Evolutionary conservation across 2,888 invertebrate genomes (phyloP).

Genomic region (Oscheius sp.): DNA sequence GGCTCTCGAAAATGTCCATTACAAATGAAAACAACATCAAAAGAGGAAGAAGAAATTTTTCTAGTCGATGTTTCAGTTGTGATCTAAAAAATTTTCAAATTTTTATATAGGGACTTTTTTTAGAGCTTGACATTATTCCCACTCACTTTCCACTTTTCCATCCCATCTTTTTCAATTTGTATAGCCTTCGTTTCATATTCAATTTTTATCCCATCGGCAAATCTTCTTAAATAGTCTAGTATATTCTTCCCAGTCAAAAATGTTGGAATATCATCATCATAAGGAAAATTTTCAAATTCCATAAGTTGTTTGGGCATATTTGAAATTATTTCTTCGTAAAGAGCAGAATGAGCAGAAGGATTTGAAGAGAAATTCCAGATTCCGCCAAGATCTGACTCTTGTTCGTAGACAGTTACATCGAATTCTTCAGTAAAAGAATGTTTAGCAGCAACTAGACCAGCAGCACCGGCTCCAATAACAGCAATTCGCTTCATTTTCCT

Average conservation of each 20-base stretch:
- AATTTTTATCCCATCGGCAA: slow-evolving; percentile 39
- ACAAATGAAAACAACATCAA: slow-evolving; percentile 83
- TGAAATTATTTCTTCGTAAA: slow-evolving; percentile 79
- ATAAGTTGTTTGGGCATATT: slow-evolving; percentile 92
- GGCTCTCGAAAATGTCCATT: slow-evolving; percentile 76
- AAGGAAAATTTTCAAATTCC: slow-evolving; percentile 87
- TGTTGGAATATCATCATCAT: slow-evolving; percentile 75
- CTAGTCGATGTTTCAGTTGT: slow-evolving; percentile 42
- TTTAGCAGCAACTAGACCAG: slow-evolving; percentile 75
- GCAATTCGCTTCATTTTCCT: slow-evolving; percentile 74
- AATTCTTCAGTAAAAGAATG: slow-evolving; percentile 38
- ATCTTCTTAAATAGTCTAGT: slow-evolving; percentile 54
- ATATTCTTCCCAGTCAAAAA: slow-evolving; percentile 78
- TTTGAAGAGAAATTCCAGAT: slow-evolving; percentile 79
- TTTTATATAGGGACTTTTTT: not conserved
- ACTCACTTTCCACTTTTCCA: slow-evolving; percentile 6
- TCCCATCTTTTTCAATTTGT: slow-evolving; percentile 37
- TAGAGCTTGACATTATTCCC: not conserved
- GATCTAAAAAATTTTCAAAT: slow-evolving; percentile 2
- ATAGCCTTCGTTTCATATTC: slow-evolving; percentile 46
- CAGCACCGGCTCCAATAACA: slow-evolving; percentile 88
- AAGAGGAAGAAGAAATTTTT: slow-evolving; percentile 72
- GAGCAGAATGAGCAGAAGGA: slow-evolving; percentile 79
- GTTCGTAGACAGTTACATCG: slow-evolving; percentile 78
- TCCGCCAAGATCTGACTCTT: slow-evolving; percentile 82